A percentile compares a stretch with the other conserved stretches of the same genome.
phyloP scores from a whole-genome alignment of 2,113 vertebrate genomes.

The Butorides virescens region DNA sequence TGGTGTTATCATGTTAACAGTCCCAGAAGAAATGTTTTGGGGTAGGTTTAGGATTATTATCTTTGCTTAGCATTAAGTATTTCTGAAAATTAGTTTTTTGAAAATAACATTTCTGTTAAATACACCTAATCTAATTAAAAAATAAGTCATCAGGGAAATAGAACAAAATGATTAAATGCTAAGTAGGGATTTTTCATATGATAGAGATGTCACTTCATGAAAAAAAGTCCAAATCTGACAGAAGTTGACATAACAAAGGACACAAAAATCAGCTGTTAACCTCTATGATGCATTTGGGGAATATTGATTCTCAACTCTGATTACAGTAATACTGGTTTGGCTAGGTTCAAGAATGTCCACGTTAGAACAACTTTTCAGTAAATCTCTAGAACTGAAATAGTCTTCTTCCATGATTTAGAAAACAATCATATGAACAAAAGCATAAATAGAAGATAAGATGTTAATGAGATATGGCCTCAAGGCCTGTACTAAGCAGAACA shows the following conservation, averaged over 20 bases:
- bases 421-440: neutral
- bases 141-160: neutral
- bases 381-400: neutral
- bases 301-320: neutral
- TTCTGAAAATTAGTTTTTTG: neutral
- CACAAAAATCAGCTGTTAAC: neutral
- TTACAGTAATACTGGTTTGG: neutral
- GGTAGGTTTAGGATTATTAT: neutral
- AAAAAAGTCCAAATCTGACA: slow-evolving; percentile 1
- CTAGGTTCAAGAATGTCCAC: neutral
- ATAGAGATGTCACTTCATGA: neutral
- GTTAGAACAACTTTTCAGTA: neutral
- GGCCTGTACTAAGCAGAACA: neutral
- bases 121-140: slow-evolving; percentile 9
- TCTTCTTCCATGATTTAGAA: neutral
- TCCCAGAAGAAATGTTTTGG: neutral
- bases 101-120: neutral
- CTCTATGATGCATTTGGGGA: neutral
- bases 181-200: neutral
- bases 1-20: neutral
- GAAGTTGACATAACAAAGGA: neutral
- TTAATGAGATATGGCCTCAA: neutral
- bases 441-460: neutral
- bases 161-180: neutral
- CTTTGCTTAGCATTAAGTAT: neutral